Conservation (phyloP, 2,888 invertebrate species). For the Sphecodes monilicornis region DNA sequence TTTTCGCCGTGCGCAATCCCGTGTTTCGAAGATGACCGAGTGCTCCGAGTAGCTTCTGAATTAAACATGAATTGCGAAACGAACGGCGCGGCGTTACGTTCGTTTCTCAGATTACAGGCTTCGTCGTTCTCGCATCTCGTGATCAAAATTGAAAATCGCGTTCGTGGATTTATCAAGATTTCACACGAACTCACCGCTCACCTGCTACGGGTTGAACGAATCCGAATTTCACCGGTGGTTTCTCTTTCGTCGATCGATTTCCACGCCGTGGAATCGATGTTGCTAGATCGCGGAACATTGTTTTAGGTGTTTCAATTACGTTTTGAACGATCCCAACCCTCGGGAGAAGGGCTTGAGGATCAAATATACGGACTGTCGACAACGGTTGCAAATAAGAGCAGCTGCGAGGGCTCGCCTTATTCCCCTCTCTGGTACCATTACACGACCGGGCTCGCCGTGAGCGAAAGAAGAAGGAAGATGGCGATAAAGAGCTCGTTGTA, state of each 20-base stretch:
- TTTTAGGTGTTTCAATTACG: slow-evolving; percentile 3
- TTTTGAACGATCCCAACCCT: slow-evolving; percentile 12
- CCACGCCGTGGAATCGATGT: neutral
- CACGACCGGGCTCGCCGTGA: slow-evolving; percentile 20
- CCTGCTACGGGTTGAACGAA: neutral
- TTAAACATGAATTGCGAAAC: slow-evolving; percentile 17
- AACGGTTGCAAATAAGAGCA: slow-evolving; percentile 25
- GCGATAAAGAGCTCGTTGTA: slow-evolving; percentile 29
- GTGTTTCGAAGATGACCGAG: neutral
- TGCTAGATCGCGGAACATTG: neutral
- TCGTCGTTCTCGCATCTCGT: neutral
- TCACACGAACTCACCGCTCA: neutral
- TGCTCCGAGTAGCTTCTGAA: neutral
- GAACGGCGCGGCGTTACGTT: neutral
- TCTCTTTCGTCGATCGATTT: neutral
- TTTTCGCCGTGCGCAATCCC: neutral
- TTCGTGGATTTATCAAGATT: neutral
- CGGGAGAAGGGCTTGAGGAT: slow-evolving; percentile 6
- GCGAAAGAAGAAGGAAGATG: slow-evolving; percentile 21
- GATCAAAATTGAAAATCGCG: neutral
- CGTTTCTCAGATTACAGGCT: slow-evolving; percentile 8
- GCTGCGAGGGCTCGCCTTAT: slow-evolving; percentile 35
- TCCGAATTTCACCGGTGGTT: neutral
- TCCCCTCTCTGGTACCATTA: slow-evolving; percentile 31
- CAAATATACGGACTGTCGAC: slow-evolving; percentile 50